Evolutionary conservation across 2,113 vertebrate genomes (phyloP), one percentile per base, ranked within the genome.

Genomic region (Herpetotheres cachinnans): DNA sequence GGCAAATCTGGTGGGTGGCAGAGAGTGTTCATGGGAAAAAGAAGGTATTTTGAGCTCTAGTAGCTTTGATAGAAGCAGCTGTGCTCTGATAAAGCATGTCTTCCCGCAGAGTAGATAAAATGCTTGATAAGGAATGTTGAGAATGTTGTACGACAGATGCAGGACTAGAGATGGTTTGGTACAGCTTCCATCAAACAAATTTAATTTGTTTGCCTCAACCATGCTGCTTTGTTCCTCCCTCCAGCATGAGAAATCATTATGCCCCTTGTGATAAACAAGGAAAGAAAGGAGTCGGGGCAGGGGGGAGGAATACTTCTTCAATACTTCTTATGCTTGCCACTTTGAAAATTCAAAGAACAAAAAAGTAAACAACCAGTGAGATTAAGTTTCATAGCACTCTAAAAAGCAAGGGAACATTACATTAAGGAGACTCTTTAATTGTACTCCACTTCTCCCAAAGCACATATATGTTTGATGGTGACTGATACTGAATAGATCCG

Each of bases 71-170:
- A 44, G 52, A 92, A 86, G 46, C 38, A 40, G 21, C 80, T 71
- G n/a, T 67, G 59, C 42, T 74, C 72, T 89, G 67, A 90, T 70
- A 74, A 47, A 92, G 4, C 18, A n/a, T 29, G 25, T 59, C 49
- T 72, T 94, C 76, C 80, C 2, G 4, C 52, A 78, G 72, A 95
- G 88, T 16, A 95, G 90, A 74, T 90, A 81, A 90, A 97, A 86
- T 0, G 1, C 12, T 74, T 78, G 76, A 89, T 90, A 93, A 95
- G 29, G 34, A 74, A 65, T 9, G 32, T 70, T 82, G 92, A 85
- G 71, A 66, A 63, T 73, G 25, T 70, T 44, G 15, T 20, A 52
- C 74, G 71, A 81, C 46, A 89, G n/a, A 90, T 3, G 55, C 12
- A 62, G 90, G 63, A 16, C 9, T 42, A 63, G 44, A 76, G 73